phyloP scores from a whole-genome alignment of 2,888 invertebrate genomes.

The Sympetrum striolatum region DNA sequence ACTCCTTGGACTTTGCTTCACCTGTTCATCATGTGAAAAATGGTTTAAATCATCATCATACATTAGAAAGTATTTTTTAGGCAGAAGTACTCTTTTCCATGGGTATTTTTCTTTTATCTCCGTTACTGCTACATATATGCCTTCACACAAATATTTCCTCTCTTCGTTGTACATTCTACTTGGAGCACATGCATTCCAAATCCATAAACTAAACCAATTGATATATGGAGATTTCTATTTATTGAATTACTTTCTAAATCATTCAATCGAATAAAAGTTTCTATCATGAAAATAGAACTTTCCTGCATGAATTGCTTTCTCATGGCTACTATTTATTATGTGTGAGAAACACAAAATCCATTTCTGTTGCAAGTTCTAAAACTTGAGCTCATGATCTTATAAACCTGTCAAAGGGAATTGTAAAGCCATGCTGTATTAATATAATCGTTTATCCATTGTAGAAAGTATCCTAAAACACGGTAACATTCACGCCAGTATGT shows the following conservation, averaged over 20 bases:
- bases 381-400: neutral
- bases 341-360: neutral
- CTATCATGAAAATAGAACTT: neutral
- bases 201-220: no score
- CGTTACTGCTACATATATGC: no score
- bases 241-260: neutral
- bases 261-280: neutral
- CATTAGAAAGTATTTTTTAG: neutral
- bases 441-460: neutral
- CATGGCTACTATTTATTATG: neutral
- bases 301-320: neutral
- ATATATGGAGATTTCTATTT: conserved; percentile 23
- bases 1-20: conserved; percentile 1
- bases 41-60: neutral
- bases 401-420: neutral
- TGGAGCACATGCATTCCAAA: conserved; percentile 40
- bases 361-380: neutral
- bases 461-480: neutral
- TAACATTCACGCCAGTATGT: neutral
- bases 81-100: neutral
- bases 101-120: neutral
- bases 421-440: neutral
- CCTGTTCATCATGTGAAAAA: neutral
- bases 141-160: no score
- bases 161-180: neutral